Evolutionary conservation across 1,140 invertebrate genomes (phyloP), one percentile per base, ranked within the genome.

Genomic region (Hesperophylax magnus): DNA sequence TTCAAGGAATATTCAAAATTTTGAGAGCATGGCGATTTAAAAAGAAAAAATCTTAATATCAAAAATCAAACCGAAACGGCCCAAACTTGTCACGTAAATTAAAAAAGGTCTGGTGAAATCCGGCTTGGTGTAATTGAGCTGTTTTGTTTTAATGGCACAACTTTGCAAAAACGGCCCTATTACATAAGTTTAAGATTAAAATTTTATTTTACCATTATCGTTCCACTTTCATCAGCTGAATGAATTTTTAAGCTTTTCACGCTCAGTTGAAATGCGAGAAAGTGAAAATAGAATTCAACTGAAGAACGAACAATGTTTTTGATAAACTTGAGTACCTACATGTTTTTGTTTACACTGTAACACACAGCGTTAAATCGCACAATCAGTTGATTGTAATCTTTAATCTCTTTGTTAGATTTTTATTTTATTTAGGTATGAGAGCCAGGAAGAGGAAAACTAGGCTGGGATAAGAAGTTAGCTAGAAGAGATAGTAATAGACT

Each of bases 141-240:
- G 54, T 76, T 76, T 60, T 76, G 24, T 76, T 76, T 76, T 76
- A 76, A 76, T 76, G 56, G 72, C 11, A 3, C 3, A 76, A 76
- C 72, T 76, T 76, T 60, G 22, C 2, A 18, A 24, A 60, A 76
- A 76, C 56, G 72, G 17, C 72, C 72, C 72, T 39, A 76, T 76
- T 76, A 60, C 54, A 76, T 60, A 60, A 76, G 56, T 76, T 76
- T 60, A 27, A 58, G 54, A 76, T 76, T 76, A 60, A 76, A 76
- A 76, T 34, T 34, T 24, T 76, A 76, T 58, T 76, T 76, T 76
- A 31, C 24, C 31, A 76, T 60, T 76, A 60, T 20, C n/a, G 24
- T 24, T 47, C 34, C 52, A 11, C 63, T 65, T 71, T 72, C 39
- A 24, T 14, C 27, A 1, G 63, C 6, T 9, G 18, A 20, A 47